Evolutionary conservation across 2,113 vertebrate species (phyloP), one percentile per base, ranked within the genome.

Genomic region (Hystrix brachyura): DNA sequence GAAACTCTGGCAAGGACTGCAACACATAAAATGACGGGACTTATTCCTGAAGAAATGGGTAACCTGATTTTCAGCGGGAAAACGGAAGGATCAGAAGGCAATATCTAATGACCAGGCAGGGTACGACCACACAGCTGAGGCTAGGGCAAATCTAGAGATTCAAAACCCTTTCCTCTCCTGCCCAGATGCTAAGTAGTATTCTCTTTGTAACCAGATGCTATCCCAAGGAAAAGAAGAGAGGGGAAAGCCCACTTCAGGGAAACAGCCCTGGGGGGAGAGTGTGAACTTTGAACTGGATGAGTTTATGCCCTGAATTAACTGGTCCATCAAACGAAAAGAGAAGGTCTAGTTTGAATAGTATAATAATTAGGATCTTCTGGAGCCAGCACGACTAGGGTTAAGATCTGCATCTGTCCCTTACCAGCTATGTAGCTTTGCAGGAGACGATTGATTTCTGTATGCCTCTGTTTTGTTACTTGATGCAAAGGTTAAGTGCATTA

Each of bases 391-490:
- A 10, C 84, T 38, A 43, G 69, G 21, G 34, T 53, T 7, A 38
- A 53, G 69, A 69, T 64, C 76, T 34, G 72, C 23, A 46, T 69
- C 18, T 92, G 14, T 18, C 48, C 76, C 43, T 69, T 34, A 12
- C 12, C 14, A 74, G 60, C 34, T 48, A 17, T 62, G 15, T 60
- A 60, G 67, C 53, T 81, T 84, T 87, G 23, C 3, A 46, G 21
- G 19, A 87, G 51, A 65, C 15, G 34, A 23, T 72, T 38, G 34
- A 23, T 72, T 38, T 89, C 27, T 93, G 27, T 78, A 15, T 83
- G 48, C 51, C 48, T 96, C 79, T 48, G 53, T 87, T 74, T 92
- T 95, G 62, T 94, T 55, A 64, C 57, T 89, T 64, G n/a, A 69
- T 67, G 13, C 57, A n/a, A 87, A n/a, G 25, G 83, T 65, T 90